Evolutionary conservation across 2,797 vertebrate species (phyloP), one percentile per base, ranked within the genome.

Genomic region (Avahi laniger): DNA sequence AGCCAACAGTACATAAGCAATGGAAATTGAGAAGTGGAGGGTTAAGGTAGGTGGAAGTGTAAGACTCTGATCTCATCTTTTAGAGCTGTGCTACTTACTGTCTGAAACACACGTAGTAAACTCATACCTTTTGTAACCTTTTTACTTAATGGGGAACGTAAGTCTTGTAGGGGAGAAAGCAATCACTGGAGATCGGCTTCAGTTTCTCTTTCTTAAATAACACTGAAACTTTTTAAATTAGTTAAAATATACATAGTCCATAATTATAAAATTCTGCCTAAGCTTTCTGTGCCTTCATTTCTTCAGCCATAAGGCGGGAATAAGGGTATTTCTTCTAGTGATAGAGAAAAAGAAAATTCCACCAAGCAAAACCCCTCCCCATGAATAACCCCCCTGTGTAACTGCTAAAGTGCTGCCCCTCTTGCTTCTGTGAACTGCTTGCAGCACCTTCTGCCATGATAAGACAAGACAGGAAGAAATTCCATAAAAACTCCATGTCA

Each of bases 301-400:
- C 41, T 30, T 38, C 15, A 2, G 35, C 35, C 1, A 9, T 7
- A 13, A 14, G 24, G 17, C 1, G 18, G n/a, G 50, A 7, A 8
- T 3, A 3, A 0, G 1, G 0, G 38, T 0, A 0, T 20, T 38
- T 30, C 24, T 33, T 33, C 13, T 9, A 1, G 35, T 43, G 43
- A 43, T 6, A 43, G 43, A 43, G 43, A 43, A 43, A 43, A 43
- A 7, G 43, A 43, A 43, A 43, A 43, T 43, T 43, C 43, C 43
- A 43, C 7, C 43, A 43, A 43, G 43, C 7, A 43, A 43, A 43
- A 43, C 43, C 43, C 43, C 43, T 43, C 43, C 43, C 43, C 43
- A 43, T 43, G 43, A 43, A 43, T 43, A 8, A 43, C 43, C 43
- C 43, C 43, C 43, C 43, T 43, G 8, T 43, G 43, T 43, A 43